phyloP scores from a whole-genome alignment of 2,888 invertebrate species.

The Lasioglossum oenotherae region DNA sequence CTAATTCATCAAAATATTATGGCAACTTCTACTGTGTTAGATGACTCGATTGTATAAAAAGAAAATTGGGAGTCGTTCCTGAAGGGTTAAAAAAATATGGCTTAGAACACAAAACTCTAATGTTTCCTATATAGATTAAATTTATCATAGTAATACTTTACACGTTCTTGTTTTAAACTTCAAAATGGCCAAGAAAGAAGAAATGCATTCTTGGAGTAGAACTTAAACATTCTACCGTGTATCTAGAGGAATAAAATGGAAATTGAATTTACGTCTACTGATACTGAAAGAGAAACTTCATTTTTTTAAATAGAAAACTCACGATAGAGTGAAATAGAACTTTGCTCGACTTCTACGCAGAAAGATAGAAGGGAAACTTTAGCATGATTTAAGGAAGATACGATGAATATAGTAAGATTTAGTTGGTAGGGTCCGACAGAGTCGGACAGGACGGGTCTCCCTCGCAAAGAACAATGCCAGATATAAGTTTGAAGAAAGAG shows the following conservation, averaged over 20 bases:
- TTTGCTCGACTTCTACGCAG: background rate
- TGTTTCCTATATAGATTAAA: background rate
- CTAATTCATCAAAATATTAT: no score
- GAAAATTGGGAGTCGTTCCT: background rate
- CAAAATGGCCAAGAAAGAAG: background rate
- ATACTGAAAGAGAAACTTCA: no score
- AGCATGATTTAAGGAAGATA: background rate
- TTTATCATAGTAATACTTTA: background rate
- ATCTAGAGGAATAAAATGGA: background rate
- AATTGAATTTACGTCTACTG: no score
- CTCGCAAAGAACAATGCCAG: conserved; percentile 56
- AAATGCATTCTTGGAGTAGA: background rate
- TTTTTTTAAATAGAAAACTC: no score
- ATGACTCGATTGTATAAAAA: no score
- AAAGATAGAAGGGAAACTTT: background rate
- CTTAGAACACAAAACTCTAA: background rate
- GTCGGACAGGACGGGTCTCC: background rate
- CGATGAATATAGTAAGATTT: background rate
- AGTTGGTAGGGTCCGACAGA: background rate
- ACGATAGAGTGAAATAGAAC: background rate
- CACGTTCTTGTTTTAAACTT: background rate
- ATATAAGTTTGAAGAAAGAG: conserved; percentile 78
- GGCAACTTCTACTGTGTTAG: no score
- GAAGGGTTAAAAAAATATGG: background rate
- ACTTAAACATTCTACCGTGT: background rate